Evolutionary conservation across 2,797 vertebrate species (phyloP), one percentile per base, ranked within the genome.

Genomic region (Pangasius krempfi): DNA sequence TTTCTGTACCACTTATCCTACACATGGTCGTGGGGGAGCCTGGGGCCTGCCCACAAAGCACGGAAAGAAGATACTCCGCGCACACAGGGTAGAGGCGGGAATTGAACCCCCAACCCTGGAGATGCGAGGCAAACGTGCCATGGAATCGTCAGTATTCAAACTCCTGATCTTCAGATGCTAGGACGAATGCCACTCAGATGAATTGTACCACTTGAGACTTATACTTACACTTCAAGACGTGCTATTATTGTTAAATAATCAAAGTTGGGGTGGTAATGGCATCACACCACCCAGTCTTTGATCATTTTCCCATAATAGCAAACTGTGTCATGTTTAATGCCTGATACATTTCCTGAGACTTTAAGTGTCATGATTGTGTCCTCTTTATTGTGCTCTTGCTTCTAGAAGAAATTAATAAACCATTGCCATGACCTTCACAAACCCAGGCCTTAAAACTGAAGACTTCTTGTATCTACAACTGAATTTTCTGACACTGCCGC

Each of bases 351-450:
- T 73, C 37, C 70, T 5, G 18, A 22, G 7, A 44, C 7, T 22
- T 5, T 22, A 73, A 44, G 37, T 44, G 12, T 25, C 20, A 73
- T 44, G 70, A 78, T 4, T 30, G 47, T 78, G 75, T 52, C 50
- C 75, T 52, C 27, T 78, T 78, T 52, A 52, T 6, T n/a, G 13
- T 68, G 66, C 30, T 68, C 13, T 33, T 40, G 70, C 18, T 40
- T 72, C 37, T 44, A 72, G 70, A 25, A 72, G 70, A 72, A 72
- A 25, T 73, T 25, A 44, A 25, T 30, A 78, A 78, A 78, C 75
- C 75, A 78, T 76, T 5, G 27, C 75, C 27, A 78, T 54, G 75
- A 54, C 50, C 75, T 78, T 78, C 27, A 52, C 54, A 78, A 78
- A 78, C 27, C n/a, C 7, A 54, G 40, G 37, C 37, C 3, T 73